These are phyloP conservation scores for Oncorhynchus clarkii DNA, from an alignment of 2,113 vertebrate genomes.

Conservation along the genomic window DNA sequence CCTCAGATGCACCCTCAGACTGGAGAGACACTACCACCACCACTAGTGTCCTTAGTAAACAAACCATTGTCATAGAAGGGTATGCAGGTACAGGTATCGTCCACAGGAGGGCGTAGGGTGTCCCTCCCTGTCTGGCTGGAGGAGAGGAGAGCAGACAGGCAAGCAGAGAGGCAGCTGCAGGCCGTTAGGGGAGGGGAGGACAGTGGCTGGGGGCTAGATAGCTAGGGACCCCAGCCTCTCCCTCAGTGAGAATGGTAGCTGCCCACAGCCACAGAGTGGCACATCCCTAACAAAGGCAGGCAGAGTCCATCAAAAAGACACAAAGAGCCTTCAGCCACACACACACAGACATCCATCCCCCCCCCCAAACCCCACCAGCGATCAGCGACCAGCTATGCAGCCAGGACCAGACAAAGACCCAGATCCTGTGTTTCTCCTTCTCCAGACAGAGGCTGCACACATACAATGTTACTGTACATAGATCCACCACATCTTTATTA, in stretches of 20 bases:
- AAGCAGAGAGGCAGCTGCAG: constrained; percentile 4
- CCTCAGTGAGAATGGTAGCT: constrained; percentile 36
- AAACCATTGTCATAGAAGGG: not conserved
- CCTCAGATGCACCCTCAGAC: not conserved
- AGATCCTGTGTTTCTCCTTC: too few relatives aligned
- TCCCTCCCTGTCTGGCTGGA: not conserved
- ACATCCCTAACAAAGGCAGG: constrained; percentile 42
- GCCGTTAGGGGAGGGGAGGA: not conserved
- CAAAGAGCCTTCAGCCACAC: constrained; percentile 41
- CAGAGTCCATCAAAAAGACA: constrained; percentile 51
- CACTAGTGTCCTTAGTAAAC: not conserved
- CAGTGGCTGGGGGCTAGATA: not conserved
- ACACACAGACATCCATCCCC: not conserved
- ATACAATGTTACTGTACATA: not conserved
- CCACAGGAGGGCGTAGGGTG: constrained; percentile 50
- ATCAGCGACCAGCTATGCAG: too few relatives aligned
- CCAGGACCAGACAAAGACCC: too few relatives aligned
- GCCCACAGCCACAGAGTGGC: constrained; percentile 41
- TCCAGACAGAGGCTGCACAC: too few relatives aligned
- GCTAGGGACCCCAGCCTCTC: not conserved
- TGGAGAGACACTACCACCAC: not conserved
- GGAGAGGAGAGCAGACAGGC: not conserved
- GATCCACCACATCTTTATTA: not conserved
- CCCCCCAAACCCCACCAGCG: too few relatives aligned
- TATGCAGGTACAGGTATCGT: constrained; percentile 17